These are phyloP conservation scores for Cyaniris semiargus DNA, from an alignment of 2,888 invertebrate species.

Conservation along the genomic window DNA sequence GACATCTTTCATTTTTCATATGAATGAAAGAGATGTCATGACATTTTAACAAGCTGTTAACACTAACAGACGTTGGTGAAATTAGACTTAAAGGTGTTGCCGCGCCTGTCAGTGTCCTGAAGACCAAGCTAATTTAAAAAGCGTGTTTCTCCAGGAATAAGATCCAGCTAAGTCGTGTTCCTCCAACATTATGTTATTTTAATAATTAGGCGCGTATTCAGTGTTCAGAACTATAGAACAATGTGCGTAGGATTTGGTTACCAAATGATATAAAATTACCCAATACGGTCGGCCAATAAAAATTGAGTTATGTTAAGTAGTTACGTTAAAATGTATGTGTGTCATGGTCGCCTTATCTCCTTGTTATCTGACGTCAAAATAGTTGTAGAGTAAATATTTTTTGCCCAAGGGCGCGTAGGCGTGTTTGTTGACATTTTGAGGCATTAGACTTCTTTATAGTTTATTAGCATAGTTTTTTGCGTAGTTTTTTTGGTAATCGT, in stretches of 20 bases:
- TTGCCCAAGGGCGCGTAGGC: conserved; percentile 12
- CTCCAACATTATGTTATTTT: background rate
- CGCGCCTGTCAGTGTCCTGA: too few species aligned
- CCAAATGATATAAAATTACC: conserved; percentile 10
- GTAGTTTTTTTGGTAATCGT: background rate
- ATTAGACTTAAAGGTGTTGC: too few species aligned
- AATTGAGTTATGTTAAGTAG: conserved; percentile 27
- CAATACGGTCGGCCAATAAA: conserved; percentile 13
- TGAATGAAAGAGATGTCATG: too few species aligned
- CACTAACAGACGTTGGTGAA: too few species aligned
- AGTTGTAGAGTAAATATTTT: conserved; percentile 18
- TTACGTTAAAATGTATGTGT: conserved; percentile 8
- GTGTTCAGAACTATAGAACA: background rate
- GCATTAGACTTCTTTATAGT: background rate
- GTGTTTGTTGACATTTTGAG: background rate
- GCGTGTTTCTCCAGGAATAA: background rate
- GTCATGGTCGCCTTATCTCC: conserved; percentile 17
- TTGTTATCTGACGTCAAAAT: conserved; percentile 40
- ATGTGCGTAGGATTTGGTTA: conserved; percentile 8
- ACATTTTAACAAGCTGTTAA: too few species aligned
- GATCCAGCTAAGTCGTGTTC: background rate
- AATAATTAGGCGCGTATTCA: background rate
- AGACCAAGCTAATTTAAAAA: too few species aligned
- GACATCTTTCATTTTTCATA: too few species aligned
- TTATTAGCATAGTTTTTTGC: background rate